These are phyloP conservation scores for Sitta europaea DNA, from an alignment of 2,113 vertebrate species.

Conservation along the genomic window DNA sequence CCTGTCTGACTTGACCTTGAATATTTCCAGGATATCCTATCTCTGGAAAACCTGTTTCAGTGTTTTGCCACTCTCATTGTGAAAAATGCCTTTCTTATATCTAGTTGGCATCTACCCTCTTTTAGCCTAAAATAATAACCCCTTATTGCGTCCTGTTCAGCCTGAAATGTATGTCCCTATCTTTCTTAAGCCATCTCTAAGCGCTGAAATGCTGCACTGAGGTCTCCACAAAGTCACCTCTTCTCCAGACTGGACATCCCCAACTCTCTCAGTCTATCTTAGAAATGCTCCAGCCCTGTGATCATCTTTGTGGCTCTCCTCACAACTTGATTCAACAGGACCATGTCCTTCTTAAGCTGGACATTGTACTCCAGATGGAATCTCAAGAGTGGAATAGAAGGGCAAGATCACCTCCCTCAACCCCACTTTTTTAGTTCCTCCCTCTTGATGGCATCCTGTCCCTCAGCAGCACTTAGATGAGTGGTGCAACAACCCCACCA, in stretches of 20 bases:
- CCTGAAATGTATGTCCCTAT: neutral
- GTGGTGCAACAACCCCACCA: neutral
- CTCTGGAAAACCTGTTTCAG: neutral
- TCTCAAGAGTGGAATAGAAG: neutral
- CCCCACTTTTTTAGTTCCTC: neutral
- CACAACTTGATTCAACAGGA: neutral
- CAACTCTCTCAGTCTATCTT: neutral
- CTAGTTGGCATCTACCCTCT: neutral
- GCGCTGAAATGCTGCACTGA: neutral
- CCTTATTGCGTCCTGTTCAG: neutral
- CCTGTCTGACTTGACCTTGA: neutral
- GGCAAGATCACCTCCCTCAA: neutral
- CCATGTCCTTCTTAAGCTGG: neutral
- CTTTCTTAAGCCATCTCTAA: neutral
- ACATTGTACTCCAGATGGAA: fast-evolving
- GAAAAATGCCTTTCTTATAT: neutral
- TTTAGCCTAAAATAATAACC: neutral
- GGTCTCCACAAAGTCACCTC: neutral
- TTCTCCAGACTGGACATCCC: neutral
- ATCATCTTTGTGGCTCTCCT: neutral
- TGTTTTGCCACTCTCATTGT: neutral
- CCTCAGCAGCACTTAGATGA: too few species aligned
- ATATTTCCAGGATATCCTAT: neutral
- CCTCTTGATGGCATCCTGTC: neutral
- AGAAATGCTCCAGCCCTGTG: neutral